A percentile compares a stretch with the other conserved stretches of the same genome.
phyloP scores from a whole-genome alignment of 2,888 invertebrate genomes.

The Parochlus steinenii region DNA sequence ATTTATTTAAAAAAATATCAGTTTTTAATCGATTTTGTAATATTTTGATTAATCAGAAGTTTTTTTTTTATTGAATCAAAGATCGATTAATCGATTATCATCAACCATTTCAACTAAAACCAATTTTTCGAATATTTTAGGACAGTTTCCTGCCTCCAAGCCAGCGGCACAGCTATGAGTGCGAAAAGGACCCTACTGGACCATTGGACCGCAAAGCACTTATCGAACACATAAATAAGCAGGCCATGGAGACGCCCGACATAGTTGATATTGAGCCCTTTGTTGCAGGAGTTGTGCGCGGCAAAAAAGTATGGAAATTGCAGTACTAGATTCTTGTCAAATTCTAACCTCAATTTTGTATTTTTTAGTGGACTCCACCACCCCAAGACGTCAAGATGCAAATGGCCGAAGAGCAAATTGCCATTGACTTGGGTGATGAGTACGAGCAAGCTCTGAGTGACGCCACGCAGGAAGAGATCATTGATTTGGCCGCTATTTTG shows the following conservation, averaged over 20 bases:
- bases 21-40: too few species aligned
- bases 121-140: too few species aligned
- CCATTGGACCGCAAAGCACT: constrained; percentile 89
- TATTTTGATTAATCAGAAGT: too few species aligned
- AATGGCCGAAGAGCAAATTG: constrained; percentile 80
- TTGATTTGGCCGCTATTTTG: constrained; percentile 92
- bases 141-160: constrained; percentile 93
- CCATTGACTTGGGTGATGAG: constrained; percentile 85
- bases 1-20: too few species aligned
- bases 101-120: too few species aligned
- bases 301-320: constrained; percentile 65
- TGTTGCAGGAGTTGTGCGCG: constrained; percentile 76
- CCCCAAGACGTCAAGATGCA: constrained; percentile 52
- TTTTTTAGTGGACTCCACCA: constrained; percentile 79
- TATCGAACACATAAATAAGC: constrained; percentile 92
- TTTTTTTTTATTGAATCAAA: too few species aligned
- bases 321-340: background rate
- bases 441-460: constrained; percentile 77
- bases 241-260: constrained; percentile 96
- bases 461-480: constrained; percentile 91
- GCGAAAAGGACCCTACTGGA: constrained; percentile 88
- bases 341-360: constrained; percentile 3
- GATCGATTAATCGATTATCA: too few species aligned
- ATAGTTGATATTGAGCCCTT: constrained; percentile 90
- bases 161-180: constrained; percentile 90